Conservation (phyloP, 2,113 vertebrate species). For the Pluvianellus socialis region DNA sequence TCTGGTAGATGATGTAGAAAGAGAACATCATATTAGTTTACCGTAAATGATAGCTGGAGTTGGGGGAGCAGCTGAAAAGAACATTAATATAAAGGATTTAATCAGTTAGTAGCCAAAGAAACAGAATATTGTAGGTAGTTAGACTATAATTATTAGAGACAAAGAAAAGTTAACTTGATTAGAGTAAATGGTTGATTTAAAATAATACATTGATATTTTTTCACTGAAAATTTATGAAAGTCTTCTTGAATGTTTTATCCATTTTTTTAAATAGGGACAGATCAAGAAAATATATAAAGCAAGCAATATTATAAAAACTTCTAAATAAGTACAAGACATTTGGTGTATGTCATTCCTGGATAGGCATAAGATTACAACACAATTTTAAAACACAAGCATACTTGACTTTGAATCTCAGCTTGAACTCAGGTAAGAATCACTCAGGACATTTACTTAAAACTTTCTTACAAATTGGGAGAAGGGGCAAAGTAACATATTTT, state of each 20-base stretch:
- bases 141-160: constrained; percentile 11
- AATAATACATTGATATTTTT: not conserved
- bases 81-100: constrained; percentile 84
- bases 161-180: constrained; percentile 18
- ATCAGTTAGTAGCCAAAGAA: constrained; percentile 76
- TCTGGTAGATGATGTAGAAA: constrained; percentile 60
- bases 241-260: not conserved
- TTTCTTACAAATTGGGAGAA: not conserved
- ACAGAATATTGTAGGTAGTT: constrained; percentile 47
- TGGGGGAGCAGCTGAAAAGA: constrained; percentile 90
- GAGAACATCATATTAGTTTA: constrained; percentile 82
- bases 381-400: not conserved
- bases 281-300: not conserved
- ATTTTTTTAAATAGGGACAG: not conserved
- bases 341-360: not conserved
- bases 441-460: not conserved
- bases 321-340: not conserved
- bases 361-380: not conserved
- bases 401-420: not conserved
- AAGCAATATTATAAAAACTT: not conserved
- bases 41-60: constrained; percentile 89
- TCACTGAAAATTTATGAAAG: not conserved
- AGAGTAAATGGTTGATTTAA: not conserved
- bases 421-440: not conserved
- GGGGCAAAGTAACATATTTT: not conserved